These are phyloP conservation scores for Adelphocoris suturalis DNA, from an alignment of 2,888 invertebrate genomes.

Conservation along the genomic window DNA sequence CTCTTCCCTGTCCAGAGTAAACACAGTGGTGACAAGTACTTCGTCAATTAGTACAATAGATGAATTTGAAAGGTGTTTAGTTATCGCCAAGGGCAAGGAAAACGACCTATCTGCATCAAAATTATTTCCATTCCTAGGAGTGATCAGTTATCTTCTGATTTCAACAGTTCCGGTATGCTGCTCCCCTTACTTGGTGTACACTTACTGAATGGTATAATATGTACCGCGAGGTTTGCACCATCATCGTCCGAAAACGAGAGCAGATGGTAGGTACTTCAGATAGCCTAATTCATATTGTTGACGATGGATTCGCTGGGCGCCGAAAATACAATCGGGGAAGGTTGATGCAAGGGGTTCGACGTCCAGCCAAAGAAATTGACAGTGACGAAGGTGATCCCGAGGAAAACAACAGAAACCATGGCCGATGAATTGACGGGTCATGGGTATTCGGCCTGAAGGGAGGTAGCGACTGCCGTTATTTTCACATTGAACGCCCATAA, in stretches of 20 bases:
- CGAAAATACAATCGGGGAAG: not conserved
- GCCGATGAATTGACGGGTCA: not conserved
- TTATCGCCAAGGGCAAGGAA: too few species aligned
- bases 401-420: constrained; percentile 33
- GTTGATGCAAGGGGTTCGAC: not conserved
- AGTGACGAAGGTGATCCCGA: not conserved
- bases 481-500: not conserved
- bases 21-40: too few species aligned
- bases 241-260: not conserved
- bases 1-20: too few species aligned
- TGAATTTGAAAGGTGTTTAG: too few species aligned
- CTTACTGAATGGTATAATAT: not conserved
- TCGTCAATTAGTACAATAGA: too few species aligned
- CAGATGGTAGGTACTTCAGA: not conserved
- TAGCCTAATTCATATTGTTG: not conserved
- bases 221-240: too few species aligned
- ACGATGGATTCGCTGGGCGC: too few species aligned
- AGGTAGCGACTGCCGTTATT: not conserved
- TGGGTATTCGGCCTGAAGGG: constrained; percentile 12
- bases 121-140: too few species aligned
- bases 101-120: too few species aligned
- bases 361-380: not conserved
- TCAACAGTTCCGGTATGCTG: too few species aligned
- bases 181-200: too few species aligned
- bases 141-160: too few species aligned